These are phyloP conservation scores for Cataglyphis albicans DNA, from an alignment of 2,888 invertebrate genomes.

Conservation along the genomic window DNA sequence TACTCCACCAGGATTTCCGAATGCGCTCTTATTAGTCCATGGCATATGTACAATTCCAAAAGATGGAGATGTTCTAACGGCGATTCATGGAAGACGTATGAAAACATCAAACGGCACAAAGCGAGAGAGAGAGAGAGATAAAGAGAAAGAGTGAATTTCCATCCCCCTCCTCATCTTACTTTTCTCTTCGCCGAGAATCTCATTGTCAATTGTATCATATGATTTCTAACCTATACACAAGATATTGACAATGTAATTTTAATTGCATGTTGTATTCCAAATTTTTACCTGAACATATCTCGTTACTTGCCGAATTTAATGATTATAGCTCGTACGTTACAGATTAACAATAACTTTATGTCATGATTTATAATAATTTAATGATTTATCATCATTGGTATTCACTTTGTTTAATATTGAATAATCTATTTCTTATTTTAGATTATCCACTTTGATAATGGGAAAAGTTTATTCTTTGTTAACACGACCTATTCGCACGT, in stretches of 20 bases:
- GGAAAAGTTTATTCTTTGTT: conserved; percentile 89
- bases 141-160: too few relatives aligned
- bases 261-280: background rate
- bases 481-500: conserved; percentile 89
- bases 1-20: too few relatives aligned
- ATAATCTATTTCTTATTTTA: background rate
- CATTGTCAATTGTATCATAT: background rate
- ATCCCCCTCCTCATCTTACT: background rate
- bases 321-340: background rate
- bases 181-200: background rate
- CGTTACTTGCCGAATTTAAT: background rate
- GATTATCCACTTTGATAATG: conserved; percentile 86
- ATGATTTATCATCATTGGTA: background rate
- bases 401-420: background rate
- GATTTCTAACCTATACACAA: background rate
- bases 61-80: too few relatives aligned
- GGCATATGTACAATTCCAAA: too few relatives aligned
- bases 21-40: too few relatives aligned
- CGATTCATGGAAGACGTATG: too few relatives aligned
- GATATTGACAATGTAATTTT: background rate
- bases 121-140: too few relatives aligned
- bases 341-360: conserved; percentile 2
- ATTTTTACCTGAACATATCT: background rate
- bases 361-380: background rate
- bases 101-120: too few relatives aligned